Percentiles rank a stretch among this genome's conserved stretches.
These are phyloP conservation scores for Terrapene triunguis DNA, from an alignment of 2,113 vertebrate genomes.

Conservation along the genomic window DNA sequence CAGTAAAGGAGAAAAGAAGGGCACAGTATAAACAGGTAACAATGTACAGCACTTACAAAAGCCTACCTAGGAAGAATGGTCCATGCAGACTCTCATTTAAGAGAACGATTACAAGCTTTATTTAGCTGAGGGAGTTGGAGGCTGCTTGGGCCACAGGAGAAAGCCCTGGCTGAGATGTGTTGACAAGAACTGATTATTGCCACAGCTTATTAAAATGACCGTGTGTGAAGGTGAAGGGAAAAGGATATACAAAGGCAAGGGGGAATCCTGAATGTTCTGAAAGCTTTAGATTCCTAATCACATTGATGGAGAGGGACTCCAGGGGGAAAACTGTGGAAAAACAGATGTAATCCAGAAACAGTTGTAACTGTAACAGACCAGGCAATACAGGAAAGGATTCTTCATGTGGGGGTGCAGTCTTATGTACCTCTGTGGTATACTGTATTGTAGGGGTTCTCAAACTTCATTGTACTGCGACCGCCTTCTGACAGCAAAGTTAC, in stretches of 20 bases:
- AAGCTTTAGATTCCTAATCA: not conserved
- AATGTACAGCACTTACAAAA: not conserved
- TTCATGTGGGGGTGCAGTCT: not conserved
- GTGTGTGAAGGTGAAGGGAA: not conserved
- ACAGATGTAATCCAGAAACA: not conserved
- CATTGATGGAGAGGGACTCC: not conserved
- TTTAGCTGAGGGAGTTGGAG: not conserved
- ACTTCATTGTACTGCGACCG: too few species aligned
- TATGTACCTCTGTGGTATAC: not conserved
- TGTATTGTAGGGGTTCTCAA: not conserved
- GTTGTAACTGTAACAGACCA: not conserved
- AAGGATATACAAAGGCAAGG: not conserved
- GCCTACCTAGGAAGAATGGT: not conserved
- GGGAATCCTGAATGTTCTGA: not conserved
- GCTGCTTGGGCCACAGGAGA: not conserved
- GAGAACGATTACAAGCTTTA: fast-evolving
- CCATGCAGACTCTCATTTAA: not conserved
- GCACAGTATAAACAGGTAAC: not conserved
- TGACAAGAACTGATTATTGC: not conserved
- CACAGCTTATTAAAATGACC: not conserved
- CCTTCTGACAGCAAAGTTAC: too few species aligned
- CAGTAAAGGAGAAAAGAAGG: not conserved
- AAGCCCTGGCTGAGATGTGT: not conserved
- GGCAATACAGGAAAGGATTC: not conserved
- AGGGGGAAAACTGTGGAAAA: not conserved